phyloP scores from a whole-genome alignment of 2,888 invertebrate genomes.

The Cordylochernes scorpioides region DNA sequence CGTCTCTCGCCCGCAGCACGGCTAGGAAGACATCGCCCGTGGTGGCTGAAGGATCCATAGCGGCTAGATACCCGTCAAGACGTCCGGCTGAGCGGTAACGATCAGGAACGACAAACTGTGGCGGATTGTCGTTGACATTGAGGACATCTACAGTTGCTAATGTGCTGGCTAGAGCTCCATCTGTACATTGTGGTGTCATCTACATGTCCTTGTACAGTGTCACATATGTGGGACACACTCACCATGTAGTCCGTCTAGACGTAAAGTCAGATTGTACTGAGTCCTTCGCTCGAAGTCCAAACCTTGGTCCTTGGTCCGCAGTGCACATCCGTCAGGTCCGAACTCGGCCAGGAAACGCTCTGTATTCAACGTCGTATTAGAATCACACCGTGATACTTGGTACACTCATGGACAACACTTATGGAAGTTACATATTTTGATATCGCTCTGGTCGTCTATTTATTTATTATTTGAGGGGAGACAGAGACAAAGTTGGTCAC shows the following conservation, averaged over 20 bases:
- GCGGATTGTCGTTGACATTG: constrained; percentile 70
- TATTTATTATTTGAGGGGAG: too few species aligned
- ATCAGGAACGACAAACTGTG: constrained; percentile 46
- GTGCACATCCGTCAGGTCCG: constrained; percentile 52
- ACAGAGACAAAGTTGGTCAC: too few species aligned
- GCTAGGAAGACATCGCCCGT: too few species aligned
- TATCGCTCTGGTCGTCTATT: too few species aligned
- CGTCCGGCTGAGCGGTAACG: too few species aligned
- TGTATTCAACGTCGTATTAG: too few species aligned
- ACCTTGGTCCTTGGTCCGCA: constrained; percentile 32
- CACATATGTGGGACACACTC: constrained; percentile 1
- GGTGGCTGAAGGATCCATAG: too few species aligned
- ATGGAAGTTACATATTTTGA: too few species aligned
- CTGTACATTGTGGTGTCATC: constrained; percentile 34
- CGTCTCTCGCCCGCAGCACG: too few species aligned
- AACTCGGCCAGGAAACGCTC: constrained; percentile 46
- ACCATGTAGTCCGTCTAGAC: constrained; percentile 42
- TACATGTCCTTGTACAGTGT: constrained; percentile 32
- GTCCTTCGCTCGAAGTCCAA: constrained; percentile 51
- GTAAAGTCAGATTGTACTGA: constrained; percentile 40
- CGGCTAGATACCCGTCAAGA: too few species aligned
- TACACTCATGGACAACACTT: too few species aligned
- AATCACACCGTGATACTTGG: too few species aligned
- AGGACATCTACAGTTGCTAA: constrained; percentile 48
- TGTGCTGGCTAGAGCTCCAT: constrained; percentile 16